Conservation (phyloP, 37 sponge, comb jelly and placozoan genomes). For the Amphimedon queenslandica region DNA sequence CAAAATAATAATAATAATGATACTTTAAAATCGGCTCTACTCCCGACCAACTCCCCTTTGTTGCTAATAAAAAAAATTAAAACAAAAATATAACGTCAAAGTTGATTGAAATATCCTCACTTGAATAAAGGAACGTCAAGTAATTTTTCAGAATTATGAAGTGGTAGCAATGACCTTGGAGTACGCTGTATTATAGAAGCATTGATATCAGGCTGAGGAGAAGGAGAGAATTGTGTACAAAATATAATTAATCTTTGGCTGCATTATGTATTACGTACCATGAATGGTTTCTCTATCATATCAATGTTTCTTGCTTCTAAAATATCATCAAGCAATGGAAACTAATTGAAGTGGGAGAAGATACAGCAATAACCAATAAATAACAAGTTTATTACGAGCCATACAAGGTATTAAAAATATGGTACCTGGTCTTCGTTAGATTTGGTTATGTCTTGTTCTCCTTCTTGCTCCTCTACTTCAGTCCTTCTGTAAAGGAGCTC, state of each 20-base stretch:
- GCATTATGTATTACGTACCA: too few relatives aligned
- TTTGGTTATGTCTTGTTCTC: too few relatives aligned
- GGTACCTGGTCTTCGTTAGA: too few relatives aligned
- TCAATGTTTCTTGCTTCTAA: slow-evolving; percentile 69
- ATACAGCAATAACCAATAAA: too few relatives aligned
- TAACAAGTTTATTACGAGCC: too few relatives aligned
- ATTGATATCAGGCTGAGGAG: background rate
- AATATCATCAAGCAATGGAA: slow-evolving; percentile 74
- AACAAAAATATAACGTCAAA: background rate
- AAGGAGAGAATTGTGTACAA: background rate
- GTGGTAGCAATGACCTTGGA: slow-evolving; percentile 71
- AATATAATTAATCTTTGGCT: slow-evolving; percentile 1
- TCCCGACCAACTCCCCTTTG: slow-evolving; percentile 79
- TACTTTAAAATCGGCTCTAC: slow-evolving; percentile 72
- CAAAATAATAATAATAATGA: background rate
- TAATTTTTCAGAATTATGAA: slow-evolving; percentile 49
- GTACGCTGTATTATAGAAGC: slow-evolving; percentile 44
- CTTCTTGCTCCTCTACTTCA: too few relatives aligned
- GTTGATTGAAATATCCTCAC: background rate
- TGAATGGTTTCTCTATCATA: slow-evolving; percentile 48
- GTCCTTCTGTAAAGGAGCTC: background rate
- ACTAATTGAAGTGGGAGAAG: slow-evolving; percentile 30
- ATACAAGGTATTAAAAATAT: too few relatives aligned
- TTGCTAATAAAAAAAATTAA: slow-evolving; percentile 17
- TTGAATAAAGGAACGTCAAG: slow-evolving; percentile 43